These are phyloP conservation scores for Rhinichthys klamathensis DNA, from an alignment of 2,113 vertebrate species.

Conservation along the genomic window DNA sequence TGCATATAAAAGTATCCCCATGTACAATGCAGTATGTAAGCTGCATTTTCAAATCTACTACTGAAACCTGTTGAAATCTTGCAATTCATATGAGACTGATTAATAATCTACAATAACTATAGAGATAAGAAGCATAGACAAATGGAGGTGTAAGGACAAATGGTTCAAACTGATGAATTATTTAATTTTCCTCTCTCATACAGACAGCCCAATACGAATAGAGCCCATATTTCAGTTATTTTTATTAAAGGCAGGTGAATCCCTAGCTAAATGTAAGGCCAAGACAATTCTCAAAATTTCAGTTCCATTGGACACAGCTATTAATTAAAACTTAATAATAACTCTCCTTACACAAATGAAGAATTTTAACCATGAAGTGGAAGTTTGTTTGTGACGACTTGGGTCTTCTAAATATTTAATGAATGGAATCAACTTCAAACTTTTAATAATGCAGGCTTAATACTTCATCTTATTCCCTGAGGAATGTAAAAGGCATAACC, in stretches of 20 bases:
- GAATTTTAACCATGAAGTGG: not conserved
- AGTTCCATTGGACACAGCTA: slow-evolving; percentile 15
- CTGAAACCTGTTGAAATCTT: not conserved
- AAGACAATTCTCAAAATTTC: slow-evolving; percentile 36
- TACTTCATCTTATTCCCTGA: not conserved
- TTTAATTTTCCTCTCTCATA: not conserved
- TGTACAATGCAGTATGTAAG: not conserved
- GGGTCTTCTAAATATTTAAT: slow-evolving; percentile 25
- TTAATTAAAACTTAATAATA: slow-evolving; percentile 38
- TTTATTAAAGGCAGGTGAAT: slow-evolving; percentile 17
- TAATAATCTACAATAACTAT: not conserved
- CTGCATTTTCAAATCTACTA: too few species aligned
- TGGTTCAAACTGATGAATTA: not conserved
- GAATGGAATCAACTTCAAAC: not conserved
- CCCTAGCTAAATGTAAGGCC: slow-evolving; percentile 32
- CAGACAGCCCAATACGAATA: not conserved
- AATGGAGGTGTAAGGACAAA: not conserved
- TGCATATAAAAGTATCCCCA: too few species aligned
- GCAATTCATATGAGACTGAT: not conserved
- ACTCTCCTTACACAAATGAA: not conserved
- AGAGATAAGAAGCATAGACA: not conserved
- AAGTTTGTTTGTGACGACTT: not conserved
- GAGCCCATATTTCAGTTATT: not conserved
- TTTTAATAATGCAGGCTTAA: slow-evolving; percentile 28
- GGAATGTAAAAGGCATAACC: slow-evolving; percentile 19